Conservation (phyloP, 2,888 invertebrate genomes). For the Acanthococcus lagerstroemiae region DNA sequence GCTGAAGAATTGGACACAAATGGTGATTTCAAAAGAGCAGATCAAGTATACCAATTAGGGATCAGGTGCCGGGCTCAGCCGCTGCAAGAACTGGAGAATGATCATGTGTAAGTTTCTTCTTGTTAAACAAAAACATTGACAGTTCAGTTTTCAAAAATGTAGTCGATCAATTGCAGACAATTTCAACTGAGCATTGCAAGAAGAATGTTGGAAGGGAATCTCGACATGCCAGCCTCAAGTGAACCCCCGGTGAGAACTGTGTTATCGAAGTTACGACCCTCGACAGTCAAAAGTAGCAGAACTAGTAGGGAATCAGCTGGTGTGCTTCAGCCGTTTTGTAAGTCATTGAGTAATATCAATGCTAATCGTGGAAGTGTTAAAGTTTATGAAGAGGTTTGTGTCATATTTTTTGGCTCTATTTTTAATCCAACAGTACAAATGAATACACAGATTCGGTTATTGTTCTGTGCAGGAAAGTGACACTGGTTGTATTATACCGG, state of each 20-base stretch:
- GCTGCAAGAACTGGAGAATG: conserved; percentile 61
- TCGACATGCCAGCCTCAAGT: conserved; percentile 44
- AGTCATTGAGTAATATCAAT: background rate
- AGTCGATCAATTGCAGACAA: conserved; percentile 55
- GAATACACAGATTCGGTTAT: too few relatives aligned
- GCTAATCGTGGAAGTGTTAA: background rate
- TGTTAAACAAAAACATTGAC: background rate
- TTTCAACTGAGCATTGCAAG: conserved; percentile 62
- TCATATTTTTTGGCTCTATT: too few relatives aligned
- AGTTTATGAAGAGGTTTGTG: conserved; percentile 24
- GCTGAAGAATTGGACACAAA: conserved; percentile 74
- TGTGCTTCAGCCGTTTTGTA: background rate
- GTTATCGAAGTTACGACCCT: conserved; percentile 10
- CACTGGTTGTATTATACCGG: background rate
- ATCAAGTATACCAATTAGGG: conserved; percentile 69
- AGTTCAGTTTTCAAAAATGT: conserved; percentile 27
- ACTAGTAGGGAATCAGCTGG: conserved; percentile 17
- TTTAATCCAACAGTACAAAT: too few relatives aligned
- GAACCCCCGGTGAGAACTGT: conserved; percentile 42
- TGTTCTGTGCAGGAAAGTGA: conserved; percentile 9
- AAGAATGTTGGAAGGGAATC: conserved; percentile 46
- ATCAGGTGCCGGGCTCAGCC: conserved; percentile 69
- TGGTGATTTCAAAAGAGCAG: conserved; percentile 72
- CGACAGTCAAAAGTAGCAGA: conserved; percentile 2
- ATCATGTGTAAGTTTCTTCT: conserved; percentile 56